phyloP scores from a whole-genome alignment of 2,888 invertebrate species.

The Pollenia amentaria region DNA sequence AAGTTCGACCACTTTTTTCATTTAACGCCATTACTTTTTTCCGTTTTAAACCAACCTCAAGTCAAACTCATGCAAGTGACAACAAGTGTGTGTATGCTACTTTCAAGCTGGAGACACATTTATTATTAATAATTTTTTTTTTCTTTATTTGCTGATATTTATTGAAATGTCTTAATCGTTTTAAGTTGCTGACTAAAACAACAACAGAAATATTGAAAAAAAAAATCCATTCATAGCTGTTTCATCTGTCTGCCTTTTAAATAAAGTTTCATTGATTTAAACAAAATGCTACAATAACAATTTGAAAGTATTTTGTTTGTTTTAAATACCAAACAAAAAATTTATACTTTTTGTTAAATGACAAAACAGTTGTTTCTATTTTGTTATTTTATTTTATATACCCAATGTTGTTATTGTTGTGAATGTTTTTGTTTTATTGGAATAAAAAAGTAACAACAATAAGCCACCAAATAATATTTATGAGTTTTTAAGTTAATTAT shows the following conservation, averaged over 20 bases:
- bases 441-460: background rate
- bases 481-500: slow-evolving; percentile 65
- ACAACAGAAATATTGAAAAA: background rate
- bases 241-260: background rate
- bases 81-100: slow-evolving; percentile 56
- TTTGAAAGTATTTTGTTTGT: slow-evolving; percentile 20
- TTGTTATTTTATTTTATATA: background rate
- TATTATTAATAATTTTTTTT: slow-evolving; percentile 59
- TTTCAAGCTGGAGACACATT: slow-evolving; percentile 69
- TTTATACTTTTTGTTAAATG: slow-evolving; percentile 11
- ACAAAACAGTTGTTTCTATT: slow-evolving; percentile 20
- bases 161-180: slow-evolving; percentile 72
- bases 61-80: slow-evolving; percentile 36
- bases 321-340: slow-evolving; percentile 15
- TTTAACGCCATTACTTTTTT: slow-evolving; percentile 13
- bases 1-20: background rate
- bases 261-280: slow-evolving; percentile 24
- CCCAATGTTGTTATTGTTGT: background rate
- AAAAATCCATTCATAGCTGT: background rate
- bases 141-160: slow-evolving; percentile 52
- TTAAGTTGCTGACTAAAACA: slow-evolving; percentile 40
- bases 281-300: background rate
- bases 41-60: slow-evolving; percentile 8
- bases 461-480: slow-evolving; percentile 35
- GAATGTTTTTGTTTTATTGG: slow-evolving; percentile 3